Evolutionary conservation across 2,888 invertebrate genomes (phyloP), one percentile per base, ranked within the genome.

Genomic region (Orchestes rusci): DNA sequence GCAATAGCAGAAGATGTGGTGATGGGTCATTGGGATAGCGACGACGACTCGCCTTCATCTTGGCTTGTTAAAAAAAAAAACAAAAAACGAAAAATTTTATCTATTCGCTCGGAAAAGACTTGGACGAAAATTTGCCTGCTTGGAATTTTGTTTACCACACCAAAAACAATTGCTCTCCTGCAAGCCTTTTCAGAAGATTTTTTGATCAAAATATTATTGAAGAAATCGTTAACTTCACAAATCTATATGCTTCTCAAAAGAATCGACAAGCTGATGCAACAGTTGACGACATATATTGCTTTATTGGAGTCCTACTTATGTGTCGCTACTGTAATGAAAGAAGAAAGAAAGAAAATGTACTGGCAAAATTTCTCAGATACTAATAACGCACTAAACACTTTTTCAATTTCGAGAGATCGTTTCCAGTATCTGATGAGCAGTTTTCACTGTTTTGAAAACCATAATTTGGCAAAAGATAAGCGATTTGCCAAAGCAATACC

Each of bases 401-500:
- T 48, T 43, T 52, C 57, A 29, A 58, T 61, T 47, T 53, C 55
- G 5, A 46, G 62, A 49, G 53, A 62, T 50, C 38, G 55, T 37
- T 62, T 62, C 51, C 51, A 56, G 44, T 53, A 52, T 44, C 48
- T 60, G 16, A 50, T 61, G 48, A 52, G 45, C 18, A 57, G 56
- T 50, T 45, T 64, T 33, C 61, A 63, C 51, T 51, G 52, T 16
- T 45, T 39, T 16, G 58, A 60, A 28, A 59, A 62, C 51, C 48
- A 49, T 40, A 52, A 50, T 39, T 32, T 61, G 13, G 47, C 53
- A 23, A 39, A 45, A 50, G 31, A 47, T 29, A 59, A 62, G 43
- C 56, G 54, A 43, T 60, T 58, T 43, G 48, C 53, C 7, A 61
- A 62, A 56, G 49, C 60, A 17, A 51, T 56, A 4, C 60, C 59